A percentile compares a stretch with the other conserved stretches of the same genome.
Evolutionary conservation across 2,888 invertebrate species (phyloP).

Genomic region (Nebria salina): DNA sequence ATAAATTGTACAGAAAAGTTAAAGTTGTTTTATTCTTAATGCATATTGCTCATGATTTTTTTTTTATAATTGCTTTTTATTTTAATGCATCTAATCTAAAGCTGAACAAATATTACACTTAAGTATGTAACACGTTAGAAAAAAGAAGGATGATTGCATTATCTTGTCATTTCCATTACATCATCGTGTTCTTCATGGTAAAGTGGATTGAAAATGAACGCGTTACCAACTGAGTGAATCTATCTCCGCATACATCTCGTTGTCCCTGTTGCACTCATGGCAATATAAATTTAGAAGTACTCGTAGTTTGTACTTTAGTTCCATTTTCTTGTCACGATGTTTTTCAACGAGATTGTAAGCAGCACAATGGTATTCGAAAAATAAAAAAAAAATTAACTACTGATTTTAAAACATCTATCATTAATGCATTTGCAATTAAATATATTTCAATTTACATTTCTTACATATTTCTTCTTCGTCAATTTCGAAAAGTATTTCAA

Average conservation of each 20-base stretch:
- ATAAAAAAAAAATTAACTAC: not conserved
- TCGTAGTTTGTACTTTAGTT: slow-evolving; percentile 21
- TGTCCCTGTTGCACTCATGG: not conserved
- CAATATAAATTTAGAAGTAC: slow-evolving; percentile 12
- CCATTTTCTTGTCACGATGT: slow-evolving; percentile 40
- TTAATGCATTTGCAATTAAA: not conserved
- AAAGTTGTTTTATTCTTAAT: no score
- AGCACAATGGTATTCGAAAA: slow-evolving; percentile 38
- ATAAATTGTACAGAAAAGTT: no score
- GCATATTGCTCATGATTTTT: no score
- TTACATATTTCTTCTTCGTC: not conserved
- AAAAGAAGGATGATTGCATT: slow-evolving; percentile 4
- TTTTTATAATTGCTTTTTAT: no score
- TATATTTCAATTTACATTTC: not conserved
- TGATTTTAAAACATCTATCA: not conserved
- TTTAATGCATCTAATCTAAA: not conserved
- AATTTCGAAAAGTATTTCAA: not conserved
- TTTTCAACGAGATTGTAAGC: slow-evolving; percentile 38
- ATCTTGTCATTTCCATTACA: slow-evolving; percentile 24
- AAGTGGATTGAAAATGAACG: slow-evolving; percentile 17
- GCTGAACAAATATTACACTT: not conserved
- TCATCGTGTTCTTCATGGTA: not conserved
- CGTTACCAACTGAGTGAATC: not conserved
- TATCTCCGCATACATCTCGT: not conserved
- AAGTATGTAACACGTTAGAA: not conserved